Percentiles rank a stretch among this genome's conserved stretches.
These are phyloP conservation scores for Hippoglossus stenolepis DNA, from an alignment of 2,113 vertebrate genomes.

Conservation along the genomic window DNA sequence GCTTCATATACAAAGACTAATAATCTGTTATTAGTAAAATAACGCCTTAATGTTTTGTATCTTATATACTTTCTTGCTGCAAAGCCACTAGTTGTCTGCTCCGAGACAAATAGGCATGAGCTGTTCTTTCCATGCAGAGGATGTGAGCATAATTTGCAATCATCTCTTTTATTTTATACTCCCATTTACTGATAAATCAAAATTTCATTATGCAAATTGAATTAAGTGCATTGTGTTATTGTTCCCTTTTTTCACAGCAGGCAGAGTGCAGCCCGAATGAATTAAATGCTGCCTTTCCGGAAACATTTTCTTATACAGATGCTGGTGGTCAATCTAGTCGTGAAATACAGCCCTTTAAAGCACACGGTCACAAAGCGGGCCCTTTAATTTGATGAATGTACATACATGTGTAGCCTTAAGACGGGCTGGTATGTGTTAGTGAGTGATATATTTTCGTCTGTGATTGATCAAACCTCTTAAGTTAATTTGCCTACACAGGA, in stretches of 20 bases:
- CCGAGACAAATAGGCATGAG: neutral
- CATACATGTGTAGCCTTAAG: conserved; percentile 16
- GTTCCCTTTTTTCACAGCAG: conserved; percentile 38
- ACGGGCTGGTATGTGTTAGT: neutral
- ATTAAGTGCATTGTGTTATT: conserved; percentile 50
- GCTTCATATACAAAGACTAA: neutral
- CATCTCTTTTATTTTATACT: conserved; percentile 45
- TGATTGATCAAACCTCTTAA: conserved; percentile 67
- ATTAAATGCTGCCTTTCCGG: neutral
- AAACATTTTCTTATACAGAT: neutral
- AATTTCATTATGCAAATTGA: conserved; percentile 57
- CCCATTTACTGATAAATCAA: conserved; percentile 49
- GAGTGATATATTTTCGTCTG: conserved; percentile 37
- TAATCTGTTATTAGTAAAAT: no score
- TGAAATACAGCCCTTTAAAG: neutral
- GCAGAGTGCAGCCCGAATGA: neutral
- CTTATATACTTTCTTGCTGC: neutral
- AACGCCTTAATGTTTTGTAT: neutral
- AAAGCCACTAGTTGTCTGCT: conserved; percentile 17
- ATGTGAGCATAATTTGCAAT: conserved; percentile 49
- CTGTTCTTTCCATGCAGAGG: conserved; percentile 31
- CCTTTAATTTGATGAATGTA: conserved; percentile 17
- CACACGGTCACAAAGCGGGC: neutral
- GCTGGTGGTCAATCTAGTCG: neutral
- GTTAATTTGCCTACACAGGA: conserved; percentile 40